Base-by-base conservation (phyloP, 2,888 invertebrate species). In the Drosophila cognata region DNA sequence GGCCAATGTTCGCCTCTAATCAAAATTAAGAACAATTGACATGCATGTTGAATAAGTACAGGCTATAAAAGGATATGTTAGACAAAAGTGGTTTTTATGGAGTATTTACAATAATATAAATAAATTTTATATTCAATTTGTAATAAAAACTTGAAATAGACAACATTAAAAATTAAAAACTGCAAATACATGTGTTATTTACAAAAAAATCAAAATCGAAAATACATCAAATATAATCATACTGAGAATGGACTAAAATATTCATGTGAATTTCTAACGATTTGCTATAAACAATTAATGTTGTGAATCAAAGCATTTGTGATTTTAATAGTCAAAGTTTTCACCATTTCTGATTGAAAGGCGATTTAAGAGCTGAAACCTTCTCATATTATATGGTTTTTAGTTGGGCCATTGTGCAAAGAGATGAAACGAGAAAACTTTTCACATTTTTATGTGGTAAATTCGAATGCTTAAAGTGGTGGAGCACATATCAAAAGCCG, bases 401-500 rank as follows among this genome's bases (percentile, higher is more conserved):
- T 81, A 50, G 48, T 58, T 57, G 60, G 48, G 58, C 68, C 60
- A 60, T 64, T 76, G 69, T 68, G 55, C 63, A 52, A 36, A 52
- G 43, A 53, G 36, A 3, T n/a, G 66, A 62, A 56, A 64, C 58
- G 64, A 41, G 18, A 72, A 81, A 86, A 79, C 55, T 74, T 86
- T 71, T 51, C 11, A 6, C 43, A 25, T 61, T 73, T 73, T 77
- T 52, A 66, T 65, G 58, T 41, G 29, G 36, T 11, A 21, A 41
- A 50, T 31, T 53, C 10, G 55, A 46, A 28, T 28, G 61, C 58
- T 77, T 62, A 67, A 83, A 82, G 83, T 84, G 82, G 74, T 71
- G 68, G 57, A 41, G 50, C 67, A 73, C 79, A 84, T 79, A 88
- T 88, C 73, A 88, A 85, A 81, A 56, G 50, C 51, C 65, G 60